Evolutionary conservation across 2,888 invertebrate species (phyloP), one percentile per base, ranked within the genome.

Genomic region (Lepidochitona cinerea): DNA sequence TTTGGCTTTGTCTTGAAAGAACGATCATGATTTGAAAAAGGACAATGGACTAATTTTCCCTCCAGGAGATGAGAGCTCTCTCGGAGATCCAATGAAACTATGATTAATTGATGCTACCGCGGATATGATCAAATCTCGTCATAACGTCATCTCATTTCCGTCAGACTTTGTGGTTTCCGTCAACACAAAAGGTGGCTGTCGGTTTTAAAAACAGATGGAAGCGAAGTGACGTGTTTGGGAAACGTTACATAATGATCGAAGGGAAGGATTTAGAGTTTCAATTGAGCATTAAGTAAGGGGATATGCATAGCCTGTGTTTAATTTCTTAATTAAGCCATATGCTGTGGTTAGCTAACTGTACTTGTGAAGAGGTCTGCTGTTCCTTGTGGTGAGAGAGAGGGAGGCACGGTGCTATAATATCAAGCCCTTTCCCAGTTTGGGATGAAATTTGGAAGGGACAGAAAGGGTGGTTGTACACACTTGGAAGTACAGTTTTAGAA

Each of bases 241-340:
- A 32, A 4, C 14, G 29, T 59, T 26, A 32, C 59, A 59, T 59
- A 59, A 14, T 59, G 59, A 59, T 59, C 4, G 29, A 32, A 29
- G 59, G 59, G 3, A 18, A 49, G 23, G 49, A 32, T 59, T 26
- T 14, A 59, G 59, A 59, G 23, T 29, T 29, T 59, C 29, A 29
- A 59, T 14, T 14, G 18, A 32, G 59, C 7, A 23, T 59, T 23
- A 26, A 29, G 59, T 59, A 59, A 59, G 59, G 29, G 29, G 32
- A 59, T 59, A 23, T 29, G 53, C 53, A 49, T 37, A 68, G 37
- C 37, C 65, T 59, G 52, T 70, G 64, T 67, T 37, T 74, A 70
- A 75, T 37, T 64, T 73, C 71, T 64, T 77, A 77, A 77, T 77
- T 75, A 75, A 73, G 75, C 77, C 77, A 77, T 77, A 77, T 77